Conservation (phyloP, 2,797 vertebrate species). For the Cyprinodon diabolis region DNA sequence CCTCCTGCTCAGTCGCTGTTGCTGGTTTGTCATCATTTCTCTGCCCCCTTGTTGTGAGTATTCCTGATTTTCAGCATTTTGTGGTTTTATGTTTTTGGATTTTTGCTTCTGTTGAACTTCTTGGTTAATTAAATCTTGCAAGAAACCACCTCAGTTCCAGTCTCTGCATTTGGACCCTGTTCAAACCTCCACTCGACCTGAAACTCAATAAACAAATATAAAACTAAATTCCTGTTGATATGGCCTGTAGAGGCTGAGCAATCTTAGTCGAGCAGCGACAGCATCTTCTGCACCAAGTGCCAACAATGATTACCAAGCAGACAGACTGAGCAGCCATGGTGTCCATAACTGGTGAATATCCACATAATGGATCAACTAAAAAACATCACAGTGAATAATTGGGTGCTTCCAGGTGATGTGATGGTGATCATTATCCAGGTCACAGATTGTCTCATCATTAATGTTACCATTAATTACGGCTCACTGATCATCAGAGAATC, state of each 20-base stretch:
- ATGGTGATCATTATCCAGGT: not conserved
- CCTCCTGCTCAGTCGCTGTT: too few species aligned
- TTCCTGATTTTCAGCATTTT: too few species aligned
- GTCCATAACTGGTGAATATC: not conserved
- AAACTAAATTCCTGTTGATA: not conserved
- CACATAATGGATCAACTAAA: not conserved
- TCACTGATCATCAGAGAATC: not conserved
- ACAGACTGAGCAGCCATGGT: not conserved
- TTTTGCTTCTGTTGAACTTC: too few species aligned
- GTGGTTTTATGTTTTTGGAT: too few species aligned
- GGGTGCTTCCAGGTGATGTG: not conserved
- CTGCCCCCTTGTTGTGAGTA: too few species aligned
- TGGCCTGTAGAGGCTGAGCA: not conserved
- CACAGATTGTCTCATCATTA: not conserved
- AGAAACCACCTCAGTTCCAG: too few species aligned
- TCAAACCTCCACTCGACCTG: too few species aligned
- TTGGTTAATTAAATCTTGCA: too few species aligned
- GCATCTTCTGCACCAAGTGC: not conserved
- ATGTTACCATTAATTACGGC: not conserved
- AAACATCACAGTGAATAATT: not conserved
- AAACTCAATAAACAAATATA: too few species aligned
- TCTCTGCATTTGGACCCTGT: too few species aligned
- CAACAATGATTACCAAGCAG: not conserved
- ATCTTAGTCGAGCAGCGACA: not conserved
- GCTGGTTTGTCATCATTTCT: too few species aligned